These are phyloP conservation scores for Pyrgus malvae DNA, from an alignment of 2,888 invertebrate species.

Conservation along the genomic window DNA sequence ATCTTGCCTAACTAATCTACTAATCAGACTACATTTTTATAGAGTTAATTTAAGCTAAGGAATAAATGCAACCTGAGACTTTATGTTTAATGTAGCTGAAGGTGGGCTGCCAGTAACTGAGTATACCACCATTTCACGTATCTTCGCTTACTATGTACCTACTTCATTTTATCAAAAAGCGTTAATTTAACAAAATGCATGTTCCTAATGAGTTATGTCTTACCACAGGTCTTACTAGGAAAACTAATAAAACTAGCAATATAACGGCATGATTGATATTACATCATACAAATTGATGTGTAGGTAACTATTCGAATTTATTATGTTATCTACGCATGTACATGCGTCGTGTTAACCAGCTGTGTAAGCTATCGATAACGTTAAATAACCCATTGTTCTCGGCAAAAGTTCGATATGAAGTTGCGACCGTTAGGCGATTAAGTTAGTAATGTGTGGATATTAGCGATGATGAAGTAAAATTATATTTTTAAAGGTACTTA, in stretches of 20 bases:
- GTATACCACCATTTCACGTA: no score
- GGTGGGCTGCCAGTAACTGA: no score
- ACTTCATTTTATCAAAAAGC: no score
- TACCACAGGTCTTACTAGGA: no score
- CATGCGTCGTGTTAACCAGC: conserved; percentile 48
- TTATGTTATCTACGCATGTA: conserved; percentile 39
- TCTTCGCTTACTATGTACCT: no score
- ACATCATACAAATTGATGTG: background rate
- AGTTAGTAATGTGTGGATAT: no score
- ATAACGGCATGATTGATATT: background rate
- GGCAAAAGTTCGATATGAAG: conserved; percentile 31
- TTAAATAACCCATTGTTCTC: conserved; percentile 61
- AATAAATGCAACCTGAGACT: no score
- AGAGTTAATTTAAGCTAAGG: background rate
- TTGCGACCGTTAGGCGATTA: conserved; percentile 30
- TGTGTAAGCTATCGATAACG: conserved; percentile 66
- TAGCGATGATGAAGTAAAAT: no score
- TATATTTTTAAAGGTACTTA: no score
- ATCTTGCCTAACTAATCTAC: background rate
- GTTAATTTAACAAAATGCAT: no score
- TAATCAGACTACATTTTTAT: background rate
- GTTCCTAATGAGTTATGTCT: no score
- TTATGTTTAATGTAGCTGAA: no score
- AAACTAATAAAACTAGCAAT: background rate
- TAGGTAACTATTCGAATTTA: conserved; percentile 48